phyloP scores from a whole-genome alignment of 1,140 invertebrate species.

The Caenorhabditis brenneri region DNA sequence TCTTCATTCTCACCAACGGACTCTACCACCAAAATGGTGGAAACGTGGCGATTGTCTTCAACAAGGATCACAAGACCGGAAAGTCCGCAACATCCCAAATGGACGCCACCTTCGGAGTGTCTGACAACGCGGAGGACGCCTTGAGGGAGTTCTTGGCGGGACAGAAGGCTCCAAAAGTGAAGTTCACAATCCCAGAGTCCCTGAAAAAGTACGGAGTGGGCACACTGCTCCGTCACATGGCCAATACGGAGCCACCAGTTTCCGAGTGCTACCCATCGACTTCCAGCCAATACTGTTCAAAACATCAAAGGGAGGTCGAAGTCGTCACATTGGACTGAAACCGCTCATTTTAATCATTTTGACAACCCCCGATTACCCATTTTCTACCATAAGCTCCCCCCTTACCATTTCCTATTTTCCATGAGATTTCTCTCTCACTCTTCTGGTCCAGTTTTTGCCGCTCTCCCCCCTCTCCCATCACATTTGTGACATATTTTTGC shows the following conservation, averaged over 20 bases:
- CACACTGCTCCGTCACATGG: neutral
- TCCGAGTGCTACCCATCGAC: neutral
- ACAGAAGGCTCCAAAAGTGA: neutral
- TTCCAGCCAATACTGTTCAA: neutral
- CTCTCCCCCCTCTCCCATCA: too few relatives aligned
- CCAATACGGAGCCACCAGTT: neutral
- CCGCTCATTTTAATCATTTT: too few relatives aligned
- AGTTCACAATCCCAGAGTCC: neutral
- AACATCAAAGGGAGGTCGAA: too few relatives aligned
- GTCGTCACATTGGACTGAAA: neutral
- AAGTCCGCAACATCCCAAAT: neutral
- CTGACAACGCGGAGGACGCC: neutral
- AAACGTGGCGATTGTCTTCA: constrained; percentile 4
- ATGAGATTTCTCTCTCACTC: too few relatives aligned
- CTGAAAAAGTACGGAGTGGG: neutral
- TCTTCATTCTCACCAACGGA: constrained; percentile 1
- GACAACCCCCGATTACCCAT: too few relatives aligned
- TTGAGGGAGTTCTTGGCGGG: neutral
- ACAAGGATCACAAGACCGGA: neutral
- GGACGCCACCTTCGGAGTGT: neutral
- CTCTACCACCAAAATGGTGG: neutral
- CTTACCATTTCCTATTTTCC: too few relatives aligned
- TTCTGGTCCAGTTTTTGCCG: too few relatives aligned
- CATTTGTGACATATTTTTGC: too few relatives aligned
- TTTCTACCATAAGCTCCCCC: too few relatives aligned